Percentiles rank a stretch among this genome's conserved stretches.
Conservation (phyloP, 2,797 vertebrate species). For the Phataginus tetradactyla region DNA sequence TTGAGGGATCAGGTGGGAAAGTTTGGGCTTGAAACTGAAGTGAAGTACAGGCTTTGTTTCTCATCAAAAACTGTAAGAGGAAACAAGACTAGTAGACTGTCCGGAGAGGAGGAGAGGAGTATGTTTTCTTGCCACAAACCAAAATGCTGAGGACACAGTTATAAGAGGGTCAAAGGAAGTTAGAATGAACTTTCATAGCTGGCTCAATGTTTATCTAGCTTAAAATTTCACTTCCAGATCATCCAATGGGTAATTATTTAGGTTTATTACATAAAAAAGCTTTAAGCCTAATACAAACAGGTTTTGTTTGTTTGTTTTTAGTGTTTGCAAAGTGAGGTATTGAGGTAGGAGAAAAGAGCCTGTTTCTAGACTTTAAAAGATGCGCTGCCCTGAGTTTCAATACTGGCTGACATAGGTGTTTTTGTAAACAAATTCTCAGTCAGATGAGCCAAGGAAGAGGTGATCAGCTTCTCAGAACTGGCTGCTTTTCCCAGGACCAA, state of each 20-base stretch:
- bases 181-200: constrained; percentile 58
- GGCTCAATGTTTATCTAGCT: constrained; percentile 37
- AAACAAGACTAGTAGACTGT: not conserved
- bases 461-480: not conserved
- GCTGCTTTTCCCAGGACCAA: not conserved
- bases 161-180: constrained; percentile 66
- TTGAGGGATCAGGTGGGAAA: not conserved
- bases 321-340: not conserved
- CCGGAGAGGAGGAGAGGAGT: constrained; percentile 13
- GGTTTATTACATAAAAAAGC: not conserved
- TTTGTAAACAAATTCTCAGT: not conserved
- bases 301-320: not conserved
- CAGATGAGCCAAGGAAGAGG: not conserved
- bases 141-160: constrained; percentile 70
- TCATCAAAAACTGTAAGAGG: not conserved
- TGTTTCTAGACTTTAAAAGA: constrained; percentile 5
- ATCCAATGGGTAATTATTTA: not conserved
- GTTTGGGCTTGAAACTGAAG: not conserved
- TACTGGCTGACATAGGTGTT: not conserved
- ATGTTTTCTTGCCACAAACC: constrained; percentile 49
- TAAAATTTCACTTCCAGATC: constrained; percentile 69
- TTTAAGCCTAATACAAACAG: not conserved
- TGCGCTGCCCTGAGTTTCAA: not conserved
- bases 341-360: not conserved
- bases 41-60: not conserved